Evolutionary conservation across 2,113 vertebrate species (phyloP).

Genomic region (Aegotheles bennettii): DNA sequence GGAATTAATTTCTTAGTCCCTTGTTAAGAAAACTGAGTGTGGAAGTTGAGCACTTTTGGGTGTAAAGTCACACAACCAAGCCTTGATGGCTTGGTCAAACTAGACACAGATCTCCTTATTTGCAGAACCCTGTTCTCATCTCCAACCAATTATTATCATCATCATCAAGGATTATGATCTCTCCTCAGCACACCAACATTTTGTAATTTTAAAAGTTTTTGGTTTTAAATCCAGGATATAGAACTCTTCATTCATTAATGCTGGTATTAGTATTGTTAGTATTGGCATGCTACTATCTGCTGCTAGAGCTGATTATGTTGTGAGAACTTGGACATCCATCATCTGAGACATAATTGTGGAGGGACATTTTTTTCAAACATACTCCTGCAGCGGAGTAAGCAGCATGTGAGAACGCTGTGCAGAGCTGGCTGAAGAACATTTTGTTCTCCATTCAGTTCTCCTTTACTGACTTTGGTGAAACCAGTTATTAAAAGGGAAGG

Average conservation of each 20-base stretch:
- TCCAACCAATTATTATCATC: neutral
- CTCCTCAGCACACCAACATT: neutral
- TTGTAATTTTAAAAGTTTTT: neutral
- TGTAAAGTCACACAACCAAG: neutral
- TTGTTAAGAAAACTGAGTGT: neutral
- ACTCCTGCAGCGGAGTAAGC: neutral
- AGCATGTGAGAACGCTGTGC: neutral
- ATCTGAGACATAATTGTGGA: neutral
- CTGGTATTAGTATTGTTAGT: neutral
- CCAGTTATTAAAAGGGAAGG: slow-evolving; percentile 38
- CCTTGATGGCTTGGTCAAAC: neutral
- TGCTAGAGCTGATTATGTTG: neutral
- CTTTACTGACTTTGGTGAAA: slow-evolving; percentile 29
- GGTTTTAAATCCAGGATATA: neutral
- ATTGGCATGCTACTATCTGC: neutral
- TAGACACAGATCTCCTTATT: neutral
- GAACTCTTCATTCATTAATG: neutral
- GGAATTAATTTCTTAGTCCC: neutral
- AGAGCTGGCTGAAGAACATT: neutral
- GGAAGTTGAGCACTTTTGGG: neutral
- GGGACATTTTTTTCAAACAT: neutral
- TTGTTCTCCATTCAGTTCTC: slow-evolving; percentile 12
- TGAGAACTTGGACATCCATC: neutral
- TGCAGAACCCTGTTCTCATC: neutral
- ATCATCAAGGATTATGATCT: neutral